Base-by-base conservation (phyloP, 2,113 vertebrate genomes). In the Tychaedon coryphoeus region DNA sequence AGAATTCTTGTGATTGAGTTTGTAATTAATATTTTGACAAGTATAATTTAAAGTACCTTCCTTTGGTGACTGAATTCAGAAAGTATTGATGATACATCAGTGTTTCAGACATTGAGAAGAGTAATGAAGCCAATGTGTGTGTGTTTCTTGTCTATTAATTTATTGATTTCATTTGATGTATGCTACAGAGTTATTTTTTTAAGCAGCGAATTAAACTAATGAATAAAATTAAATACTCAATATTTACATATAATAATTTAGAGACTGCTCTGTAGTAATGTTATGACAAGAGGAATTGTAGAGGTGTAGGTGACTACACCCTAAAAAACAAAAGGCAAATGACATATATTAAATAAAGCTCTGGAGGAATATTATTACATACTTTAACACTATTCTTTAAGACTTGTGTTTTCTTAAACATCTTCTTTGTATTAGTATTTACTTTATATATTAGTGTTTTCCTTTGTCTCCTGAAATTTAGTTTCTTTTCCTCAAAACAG, bases 1-100 rank as follows among this genome's bases (percentile, higher is more conserved):
- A 74, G 24, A 95, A 88, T n/a, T 42, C 23, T 90, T 93, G 19
- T 67, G 36, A 88, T 73, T 0, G 0, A 86, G 31, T n/a, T 74
- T 12, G n/a, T 76, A 78, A 86, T 84, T 95, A 90, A 76, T 80
- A 72, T 73, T 83, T 20, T 86, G 71, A 70, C 69, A 96, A 36
- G 29, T 81, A 65, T 18, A 86, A 79, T 95, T 91, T 93, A 79
- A 90, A 81, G 38, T 71, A 45, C 3, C 14, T 77, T 77, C 29
- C 6, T 89, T 91, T 78, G 36, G 62, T 92, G 74, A 22, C 42
- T 94, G 47, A 70, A 61, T 72, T 80, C 7, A 4, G 66, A 91
- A 89, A 77, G 90, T 87, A 84, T 81, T 90, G 83, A 57, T 65
- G 72, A 22, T 23, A 24, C 11, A 42, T n/a, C 19, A 66, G 24